A percentile compares a stretch with the other conserved stretches of the same genome.
phyloP scores from a whole-genome alignment of 2,113 vertebrate species.

The Callionymus lyra region DNA sequence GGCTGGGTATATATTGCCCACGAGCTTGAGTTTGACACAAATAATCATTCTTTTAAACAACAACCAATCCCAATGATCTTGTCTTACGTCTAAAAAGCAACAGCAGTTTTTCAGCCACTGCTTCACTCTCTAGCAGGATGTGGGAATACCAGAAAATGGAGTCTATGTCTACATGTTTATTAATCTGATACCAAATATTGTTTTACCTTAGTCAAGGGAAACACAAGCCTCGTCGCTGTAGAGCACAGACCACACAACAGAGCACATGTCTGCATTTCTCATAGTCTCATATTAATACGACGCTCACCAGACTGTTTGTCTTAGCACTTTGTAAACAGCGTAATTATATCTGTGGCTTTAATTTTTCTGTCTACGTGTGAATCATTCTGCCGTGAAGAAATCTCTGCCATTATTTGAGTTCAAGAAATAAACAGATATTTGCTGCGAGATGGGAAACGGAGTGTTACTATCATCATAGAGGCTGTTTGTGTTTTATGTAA shows the following conservation, averaged over 20 bases:
- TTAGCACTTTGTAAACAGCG: constrained; percentile 26
- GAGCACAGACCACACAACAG: constrained; percentile 7
- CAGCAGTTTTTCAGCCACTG: no score
- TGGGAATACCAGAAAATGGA: constrained; percentile 16
- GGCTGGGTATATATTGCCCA: no score
- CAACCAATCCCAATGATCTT: no score
- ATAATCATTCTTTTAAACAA: no score
- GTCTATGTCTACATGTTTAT: constrained; percentile 17
- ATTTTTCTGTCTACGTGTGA: constrained; percentile 18
- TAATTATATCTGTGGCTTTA: constrained; percentile 17
- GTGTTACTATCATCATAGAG: constrained; percentile 19
- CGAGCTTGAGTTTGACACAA: no score
- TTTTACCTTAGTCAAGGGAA: constrained; percentile 21
- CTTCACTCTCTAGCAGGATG: background rate
- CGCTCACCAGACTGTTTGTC: constrained; percentile 21
- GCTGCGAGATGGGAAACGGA: constrained; percentile 6
- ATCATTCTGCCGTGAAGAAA: constrained; percentile 23
- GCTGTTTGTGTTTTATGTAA: constrained; percentile 51
- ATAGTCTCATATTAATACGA: constrained; percentile 17
- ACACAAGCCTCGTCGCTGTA: constrained; percentile 8
- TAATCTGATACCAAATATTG: constrained; percentile 26
- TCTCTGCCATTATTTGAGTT: constrained; percentile 10
- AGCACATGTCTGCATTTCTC: constrained; percentile 5
- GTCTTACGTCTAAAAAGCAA: no score
- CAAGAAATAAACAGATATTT: constrained; percentile 19